Conservation (phyloP, 2,888 invertebrate genomes). For the Campoletis raptor region DNA sequence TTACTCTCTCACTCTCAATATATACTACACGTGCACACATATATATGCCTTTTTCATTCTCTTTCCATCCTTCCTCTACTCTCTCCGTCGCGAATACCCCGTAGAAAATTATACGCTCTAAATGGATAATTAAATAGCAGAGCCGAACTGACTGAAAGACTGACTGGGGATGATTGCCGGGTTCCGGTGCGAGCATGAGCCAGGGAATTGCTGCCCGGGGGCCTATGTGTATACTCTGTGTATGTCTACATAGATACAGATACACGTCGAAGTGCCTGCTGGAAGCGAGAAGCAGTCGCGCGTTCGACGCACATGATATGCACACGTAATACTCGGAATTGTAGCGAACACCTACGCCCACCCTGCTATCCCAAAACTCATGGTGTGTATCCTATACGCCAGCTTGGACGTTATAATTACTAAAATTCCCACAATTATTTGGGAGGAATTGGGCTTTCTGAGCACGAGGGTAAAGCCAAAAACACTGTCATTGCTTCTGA, state of each 20-base stretch:
- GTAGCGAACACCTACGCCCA: conserved; percentile 48
- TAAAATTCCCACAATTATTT: conserved; percentile 80
- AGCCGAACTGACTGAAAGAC: conserved; percentile 85
- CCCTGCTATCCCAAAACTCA: conserved; percentile 66
- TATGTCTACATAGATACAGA: not conserved
- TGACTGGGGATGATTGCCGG: conserved; percentile 85
- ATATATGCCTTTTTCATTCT: conserved; percentile 43
- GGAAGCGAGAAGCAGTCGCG: conserved; percentile 54
- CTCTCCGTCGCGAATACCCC: conserved; percentile 69
- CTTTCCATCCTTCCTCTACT: conserved; percentile 44
- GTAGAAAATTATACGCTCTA: conserved; percentile 84
- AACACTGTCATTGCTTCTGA: not conserved
- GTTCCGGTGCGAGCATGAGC: conserved; percentile 84
- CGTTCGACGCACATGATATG: conserved; percentile 61
- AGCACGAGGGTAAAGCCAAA: conserved; percentile 4
- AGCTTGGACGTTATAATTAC: conserved; percentile 84
- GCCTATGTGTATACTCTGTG: conserved; percentile 65
- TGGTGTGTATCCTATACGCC: conserved; percentile 77
- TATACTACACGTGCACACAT: conserved; percentile 1
- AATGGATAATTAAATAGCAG: conserved; percentile 85
- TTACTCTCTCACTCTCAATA: conserved; percentile 8
- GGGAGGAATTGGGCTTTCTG: conserved; percentile 36
- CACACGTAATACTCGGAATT: conserved; percentile 58
- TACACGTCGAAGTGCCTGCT: conserved; percentile 56
- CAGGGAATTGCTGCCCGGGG: conserved; percentile 82